Conservation (phyloP, 2,888 invertebrate genomes). For the Hipparchia semele region DNA sequence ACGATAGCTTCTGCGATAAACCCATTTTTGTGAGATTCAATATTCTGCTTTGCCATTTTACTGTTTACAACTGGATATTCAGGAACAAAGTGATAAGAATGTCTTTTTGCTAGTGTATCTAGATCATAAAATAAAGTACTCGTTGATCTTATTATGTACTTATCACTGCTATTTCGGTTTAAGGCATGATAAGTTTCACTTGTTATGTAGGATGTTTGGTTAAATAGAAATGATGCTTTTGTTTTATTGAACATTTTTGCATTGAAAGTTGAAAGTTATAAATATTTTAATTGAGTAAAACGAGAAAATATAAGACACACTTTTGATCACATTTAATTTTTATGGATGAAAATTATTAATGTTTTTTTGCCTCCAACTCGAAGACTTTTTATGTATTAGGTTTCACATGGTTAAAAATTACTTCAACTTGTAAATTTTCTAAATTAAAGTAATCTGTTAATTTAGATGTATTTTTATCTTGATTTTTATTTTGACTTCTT, state of each 20-base stretch:
- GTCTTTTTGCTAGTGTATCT: constrained; percentile 64
- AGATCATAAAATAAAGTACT: constrained; percentile 73
- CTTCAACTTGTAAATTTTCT: constrained; percentile 5
- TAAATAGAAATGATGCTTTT: constrained; percentile 7
- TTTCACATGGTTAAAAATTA: background rate
- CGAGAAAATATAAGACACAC: constrained; percentile 49
- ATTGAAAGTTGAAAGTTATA: constrained; percentile 18
- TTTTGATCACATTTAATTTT: constrained; percentile 55
- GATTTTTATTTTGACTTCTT: background rate
- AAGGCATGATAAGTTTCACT: constrained; percentile 59
- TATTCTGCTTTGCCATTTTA: constrained; percentile 49
- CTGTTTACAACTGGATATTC: constrained; percentile 51
- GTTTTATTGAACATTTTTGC: background rate
- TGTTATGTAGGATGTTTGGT: constrained; percentile 50
- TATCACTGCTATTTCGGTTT: constrained; percentile 52
- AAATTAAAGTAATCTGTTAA: background rate
- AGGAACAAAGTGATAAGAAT: constrained; percentile 61
- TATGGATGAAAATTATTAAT: background rate
- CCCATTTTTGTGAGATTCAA: constrained; percentile 42
- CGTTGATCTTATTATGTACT: constrained; percentile 53
- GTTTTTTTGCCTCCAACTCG: background rate
- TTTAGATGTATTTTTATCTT: background rate
- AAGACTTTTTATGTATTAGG: background rate
- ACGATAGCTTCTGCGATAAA: constrained; percentile 55
- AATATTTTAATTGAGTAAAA: constrained; percentile 9